Evolutionary conservation across 2,113 vertebrate species (phyloP), one percentile per base, ranked within the genome.

Genomic region (Deroptyus accipitrinus): DNA sequence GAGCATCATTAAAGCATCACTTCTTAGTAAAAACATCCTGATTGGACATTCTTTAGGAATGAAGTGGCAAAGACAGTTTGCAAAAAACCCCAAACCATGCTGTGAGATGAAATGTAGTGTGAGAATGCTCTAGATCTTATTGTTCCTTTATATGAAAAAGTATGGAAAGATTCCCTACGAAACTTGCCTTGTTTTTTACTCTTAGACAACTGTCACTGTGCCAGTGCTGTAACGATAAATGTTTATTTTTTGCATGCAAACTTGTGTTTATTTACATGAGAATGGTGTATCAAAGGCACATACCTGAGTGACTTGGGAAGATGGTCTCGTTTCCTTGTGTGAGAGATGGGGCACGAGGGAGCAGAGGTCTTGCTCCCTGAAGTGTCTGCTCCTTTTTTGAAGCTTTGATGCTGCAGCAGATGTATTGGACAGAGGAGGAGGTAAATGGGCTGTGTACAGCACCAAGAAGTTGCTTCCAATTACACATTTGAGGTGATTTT

Each of bases 201-300:
- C 59, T n/a, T 44, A 20, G 64, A 24, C 42, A 81, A 3, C 57
- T 52, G 1, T 42, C 0, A 1, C 14, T 67, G 1, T 20, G 48
- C 17, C 27, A 72, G 27, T 39, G 12, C 37, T 79, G 1, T 18
- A 70, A 23, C 10, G 28, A 25, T 17, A 22, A 44, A 35, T 39
- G 24, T 30, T 80, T 42, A 4, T 57, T 63, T 75, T 82, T 59
- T 19, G 20, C 7, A 3, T 31, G 6, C 13, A 37, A 25, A 35
- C 22, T n/a, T 15, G 6, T 59, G 57, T 24, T 59, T 35, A 23
- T 59, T 59, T 59, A 15, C 57, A 20, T 20, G 48, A 81, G 35
- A 94, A n/a, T 31, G 30, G 30, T 6, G 1, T 73, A 25, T 69
- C 35, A 73, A 77, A 48, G 68, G 33, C 24, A 37, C 13, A 3